Conservation (phyloP, 30 jellyfish, hydroid and myxozoan species). For the Hydra vulgaris region DNA sequence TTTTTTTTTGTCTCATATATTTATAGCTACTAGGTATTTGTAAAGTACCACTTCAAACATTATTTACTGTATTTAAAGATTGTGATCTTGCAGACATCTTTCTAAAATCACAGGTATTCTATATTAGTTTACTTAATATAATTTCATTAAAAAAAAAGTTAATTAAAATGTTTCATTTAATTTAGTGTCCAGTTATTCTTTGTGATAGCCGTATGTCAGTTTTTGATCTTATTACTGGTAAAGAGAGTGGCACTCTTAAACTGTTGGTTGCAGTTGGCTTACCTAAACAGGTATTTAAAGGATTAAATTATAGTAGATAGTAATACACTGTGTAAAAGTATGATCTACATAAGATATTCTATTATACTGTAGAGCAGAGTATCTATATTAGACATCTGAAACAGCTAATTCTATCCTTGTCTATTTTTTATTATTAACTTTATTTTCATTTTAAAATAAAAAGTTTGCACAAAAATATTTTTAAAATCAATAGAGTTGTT, state of each 20-base stretch:
- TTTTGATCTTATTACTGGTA: constrained; percentile 29
- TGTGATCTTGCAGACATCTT: constrained; percentile 28
- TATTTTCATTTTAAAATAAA: no score
- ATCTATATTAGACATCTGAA: no score
- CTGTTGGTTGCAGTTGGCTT: constrained; percentile 65
- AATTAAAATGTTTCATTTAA: no score
- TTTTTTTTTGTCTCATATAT: background rate
- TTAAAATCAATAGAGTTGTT: no score
- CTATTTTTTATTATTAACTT: no score
- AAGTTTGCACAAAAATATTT: no score
- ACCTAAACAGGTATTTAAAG: constrained; percentile 48
- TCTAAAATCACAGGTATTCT: constrained; percentile 48
- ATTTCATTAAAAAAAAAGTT: no score
- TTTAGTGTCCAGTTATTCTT: constrained; percentile 66
- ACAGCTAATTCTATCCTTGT: no score
- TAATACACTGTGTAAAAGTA: no score
- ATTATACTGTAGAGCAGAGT: no score
- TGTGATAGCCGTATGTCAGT: constrained; percentile 54
- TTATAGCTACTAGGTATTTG: constrained; percentile 65
- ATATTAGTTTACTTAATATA: no score
- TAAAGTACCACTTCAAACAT: constrained; percentile 49
- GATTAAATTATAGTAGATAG: background rate
- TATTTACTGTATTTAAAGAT: constrained; percentile 45
- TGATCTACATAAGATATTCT: no score
- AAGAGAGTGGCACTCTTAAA: constrained; percentile 36